phyloP scores from a whole-genome alignment of 2,888 invertebrate species.

The Apamea crenata region DNA sequence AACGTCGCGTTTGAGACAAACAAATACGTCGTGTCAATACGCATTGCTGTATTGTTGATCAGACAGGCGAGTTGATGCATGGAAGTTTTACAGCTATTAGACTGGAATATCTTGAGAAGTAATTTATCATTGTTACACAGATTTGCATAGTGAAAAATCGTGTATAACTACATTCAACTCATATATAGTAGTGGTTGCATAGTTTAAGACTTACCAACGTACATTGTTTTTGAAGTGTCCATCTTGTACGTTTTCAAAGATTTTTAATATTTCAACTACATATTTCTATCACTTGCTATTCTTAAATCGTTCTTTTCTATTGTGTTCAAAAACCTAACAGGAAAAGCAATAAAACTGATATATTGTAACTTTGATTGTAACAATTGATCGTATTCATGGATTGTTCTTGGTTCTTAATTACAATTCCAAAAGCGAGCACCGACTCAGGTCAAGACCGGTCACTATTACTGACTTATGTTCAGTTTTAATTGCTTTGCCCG shows the following conservation, averaged over 20 bases:
- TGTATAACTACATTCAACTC: slow-evolving; percentile 1
- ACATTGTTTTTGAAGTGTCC: not conserved
- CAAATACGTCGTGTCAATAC: slow-evolving; percentile 37
- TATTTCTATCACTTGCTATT: slow-evolving; percentile 11
- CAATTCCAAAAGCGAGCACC: slow-evolving; percentile 62
- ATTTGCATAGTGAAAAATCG: slow-evolving; percentile 2
- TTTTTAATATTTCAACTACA: not conserved
- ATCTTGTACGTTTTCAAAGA: not conserved
- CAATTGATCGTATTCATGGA: slow-evolving; percentile 45
- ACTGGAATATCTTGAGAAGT: slow-evolving; percentile 4
- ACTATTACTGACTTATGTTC: slow-evolving; percentile 64
- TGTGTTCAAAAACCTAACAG: not conserved
- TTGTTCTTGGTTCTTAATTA: slow-evolving; percentile 61
- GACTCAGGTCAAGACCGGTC: slow-evolving; percentile 68
- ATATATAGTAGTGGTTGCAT: not conserved
- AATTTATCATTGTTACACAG: slow-evolving; percentile 18
- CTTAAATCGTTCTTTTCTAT: not conserved
- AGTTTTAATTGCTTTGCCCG: slow-evolving; percentile 66
- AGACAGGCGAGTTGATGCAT: slow-evolving; percentile 19
- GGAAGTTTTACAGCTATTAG: not conserved
- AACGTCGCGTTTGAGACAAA: slow-evolving; percentile 48
- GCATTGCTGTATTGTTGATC: slow-evolving; percentile 28
- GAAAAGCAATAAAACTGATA: slow-evolving; percentile 16
- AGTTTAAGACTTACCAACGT: not conserved
- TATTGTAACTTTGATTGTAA: slow-evolving; percentile 38